phyloP scores from a whole-genome alignment of 2,113 vertebrate species.

The rat (Rattus norvegicus) region DNA sequence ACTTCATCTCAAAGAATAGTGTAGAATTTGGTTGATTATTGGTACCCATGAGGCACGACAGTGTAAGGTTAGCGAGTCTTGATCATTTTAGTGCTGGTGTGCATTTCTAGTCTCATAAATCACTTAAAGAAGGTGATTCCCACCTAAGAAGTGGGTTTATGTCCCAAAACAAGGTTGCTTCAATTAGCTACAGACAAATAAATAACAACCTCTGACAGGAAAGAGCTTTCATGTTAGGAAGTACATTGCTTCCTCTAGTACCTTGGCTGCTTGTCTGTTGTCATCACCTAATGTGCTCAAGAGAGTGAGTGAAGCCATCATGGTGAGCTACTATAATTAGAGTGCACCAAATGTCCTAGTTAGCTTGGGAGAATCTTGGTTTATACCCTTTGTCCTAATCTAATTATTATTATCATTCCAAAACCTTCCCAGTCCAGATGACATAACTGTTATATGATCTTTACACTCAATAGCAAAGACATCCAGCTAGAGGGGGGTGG shows the following conservation, averaged over 20 bases:
- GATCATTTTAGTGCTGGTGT: background rate
- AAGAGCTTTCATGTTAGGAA: background rate
- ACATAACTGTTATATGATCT: background rate
- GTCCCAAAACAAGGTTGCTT: background rate
- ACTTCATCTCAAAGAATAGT: background rate
- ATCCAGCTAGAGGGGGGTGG: background rate
- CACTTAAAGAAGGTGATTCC: background rate
- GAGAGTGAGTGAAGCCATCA: background rate
- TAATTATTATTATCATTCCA: constrained; percentile 19
- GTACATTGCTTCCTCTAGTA: background rate
- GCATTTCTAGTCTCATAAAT: background rate
- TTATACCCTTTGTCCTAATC: background rate
- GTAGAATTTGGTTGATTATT: background rate
- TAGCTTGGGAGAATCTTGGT: background rate
- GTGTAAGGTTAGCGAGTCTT: background rate
- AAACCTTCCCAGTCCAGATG: background rate
- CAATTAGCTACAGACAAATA: background rate
- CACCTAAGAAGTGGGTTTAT: background rate
- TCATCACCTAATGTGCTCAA: background rate
- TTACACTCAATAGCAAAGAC: constrained; percentile 21
- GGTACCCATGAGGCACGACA: background rate
- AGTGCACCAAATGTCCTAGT: background rate
- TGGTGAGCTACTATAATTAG: background rate
- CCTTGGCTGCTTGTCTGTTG: background rate
- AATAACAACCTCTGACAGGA: background rate